phyloP scores from a whole-genome alignment of 2,797 vertebrate genomes.

The Pseudochromis fuscus region DNA sequence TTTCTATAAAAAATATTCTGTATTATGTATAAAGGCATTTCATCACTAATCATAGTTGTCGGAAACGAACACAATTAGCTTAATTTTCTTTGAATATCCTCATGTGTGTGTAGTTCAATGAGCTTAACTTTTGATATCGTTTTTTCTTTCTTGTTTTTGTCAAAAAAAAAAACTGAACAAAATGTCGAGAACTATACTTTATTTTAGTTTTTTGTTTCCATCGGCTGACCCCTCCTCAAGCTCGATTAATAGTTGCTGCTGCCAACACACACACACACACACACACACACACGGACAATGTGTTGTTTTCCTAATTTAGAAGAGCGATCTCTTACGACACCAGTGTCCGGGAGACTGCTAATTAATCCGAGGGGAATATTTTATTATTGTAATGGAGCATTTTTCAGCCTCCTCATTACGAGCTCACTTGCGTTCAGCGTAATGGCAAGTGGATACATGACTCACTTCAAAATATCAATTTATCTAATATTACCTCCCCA shows the following conservation, averaged over 20 bases:
- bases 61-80: too few relatives aligned
- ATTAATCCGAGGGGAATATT: conserved; percentile 10
- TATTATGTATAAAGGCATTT: too few relatives aligned
- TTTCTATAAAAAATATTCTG: too few relatives aligned
- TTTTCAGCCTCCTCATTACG: not conserved
- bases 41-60: too few relatives aligned
- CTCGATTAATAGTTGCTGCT: not conserved
- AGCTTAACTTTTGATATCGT: not conserved
- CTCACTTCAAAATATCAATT: conserved; percentile 25
- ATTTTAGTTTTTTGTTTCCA: not conserved
- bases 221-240: not conserved
- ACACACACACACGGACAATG: not conserved
- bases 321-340: not conserved
- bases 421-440: conserved; percentile 1
- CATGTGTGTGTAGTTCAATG: not conserved
- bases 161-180: not conserved
- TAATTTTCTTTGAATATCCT: not conserved
- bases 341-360: not conserved
- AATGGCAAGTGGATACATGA: conserved; percentile 9
- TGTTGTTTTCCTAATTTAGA: conserved; percentile 20
- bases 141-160: not conserved
- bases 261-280: too few relatives aligned
- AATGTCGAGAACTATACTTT: not conserved
- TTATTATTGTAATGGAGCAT: not conserved
- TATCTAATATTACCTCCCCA: conserved; percentile 19